These are phyloP conservation scores for Microcebus tavaratra DNA, from an alignment of 2,113 vertebrate species.

Conservation along the genomic window DNA sequence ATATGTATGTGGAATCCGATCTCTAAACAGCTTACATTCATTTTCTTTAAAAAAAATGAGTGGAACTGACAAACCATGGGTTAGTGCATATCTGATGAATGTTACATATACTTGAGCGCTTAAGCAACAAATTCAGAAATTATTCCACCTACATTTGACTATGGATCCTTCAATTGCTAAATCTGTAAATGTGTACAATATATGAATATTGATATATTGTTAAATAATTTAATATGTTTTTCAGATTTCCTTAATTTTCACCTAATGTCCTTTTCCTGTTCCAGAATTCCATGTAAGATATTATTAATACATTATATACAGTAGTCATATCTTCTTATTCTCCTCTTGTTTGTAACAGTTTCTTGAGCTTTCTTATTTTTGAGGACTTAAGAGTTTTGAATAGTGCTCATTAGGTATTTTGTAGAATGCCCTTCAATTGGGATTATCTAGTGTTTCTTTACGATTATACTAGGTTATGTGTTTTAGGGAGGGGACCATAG, in stretches of 20 bases:
- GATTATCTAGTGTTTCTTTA: background rate
- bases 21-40: background rate
- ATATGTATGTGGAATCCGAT: conserved; percentile 1
- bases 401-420: background rate
- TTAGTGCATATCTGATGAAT: background rate
- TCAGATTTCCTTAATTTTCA: background rate
- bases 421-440: background rate
- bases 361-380: background rate
- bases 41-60: conserved; percentile 24
- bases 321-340: background rate
- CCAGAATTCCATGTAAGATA: background rate
- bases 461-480: background rate
- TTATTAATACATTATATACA: background rate
- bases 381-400: background rate
- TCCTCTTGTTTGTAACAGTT: background rate
- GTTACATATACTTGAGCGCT: background rate
- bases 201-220: background rate
- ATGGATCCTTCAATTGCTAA: background rate
- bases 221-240: background rate
- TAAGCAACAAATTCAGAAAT: background rate
- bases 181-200: background rate
- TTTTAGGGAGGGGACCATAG: background rate
- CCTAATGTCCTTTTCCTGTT: background rate
- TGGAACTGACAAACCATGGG: background rate
- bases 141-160: background rate